A percentile compares a stretch with the other conserved stretches of the same genome.
These are phyloP conservation scores for Lasius fuliginosus DNA, from an alignment of 2,888 invertebrate species.

Conservation along the genomic window DNA sequence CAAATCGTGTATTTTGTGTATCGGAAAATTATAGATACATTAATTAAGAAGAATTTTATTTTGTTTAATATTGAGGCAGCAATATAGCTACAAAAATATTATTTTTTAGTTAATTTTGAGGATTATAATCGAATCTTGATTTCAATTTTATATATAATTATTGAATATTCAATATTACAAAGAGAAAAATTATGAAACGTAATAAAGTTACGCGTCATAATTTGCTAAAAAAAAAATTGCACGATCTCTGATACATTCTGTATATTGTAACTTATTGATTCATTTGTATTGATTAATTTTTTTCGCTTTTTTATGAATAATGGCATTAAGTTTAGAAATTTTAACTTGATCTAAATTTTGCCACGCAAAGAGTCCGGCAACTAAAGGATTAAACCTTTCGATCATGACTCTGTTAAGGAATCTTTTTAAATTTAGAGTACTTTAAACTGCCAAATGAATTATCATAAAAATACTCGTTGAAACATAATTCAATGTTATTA, in stretches of 20 bases:
- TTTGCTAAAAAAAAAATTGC: not conserved
- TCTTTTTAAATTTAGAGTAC: not conserved
- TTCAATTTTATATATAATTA: conserved; percentile 4
- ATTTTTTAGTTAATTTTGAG: not conserved
- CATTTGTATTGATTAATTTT: not conserved
- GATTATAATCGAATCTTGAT: not conserved
- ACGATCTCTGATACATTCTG: not conserved
- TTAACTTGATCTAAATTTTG: conserved; percentile 25
- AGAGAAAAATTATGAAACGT: not conserved
- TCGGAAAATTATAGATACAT: not conserved
- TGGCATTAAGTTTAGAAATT: conserved; percentile 10
- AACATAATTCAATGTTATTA: conserved; percentile 6
- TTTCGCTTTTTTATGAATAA: conserved; percentile 2
- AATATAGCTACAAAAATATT: not conserved
- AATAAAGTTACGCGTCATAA: not conserved
- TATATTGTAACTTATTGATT: conserved; percentile 13
- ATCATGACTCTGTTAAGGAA: conserved; percentile 27
- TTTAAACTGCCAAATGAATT: not conserved
- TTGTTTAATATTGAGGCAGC: not conserved
- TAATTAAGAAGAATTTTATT: not conserved
- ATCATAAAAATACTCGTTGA: not conserved
- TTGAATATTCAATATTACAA: conserved; percentile 9
- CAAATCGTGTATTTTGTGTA: not conserved
- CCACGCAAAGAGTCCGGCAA: conserved; percentile 40
- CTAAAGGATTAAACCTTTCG: conserved; percentile 51